A percentile compares a stretch with the other conserved stretches of the same genome.
These are phyloP conservation scores for Hyphantria cunea DNA, from an alignment of 1,140 invertebrate genomes.

Conservation along the genomic window DNA sequence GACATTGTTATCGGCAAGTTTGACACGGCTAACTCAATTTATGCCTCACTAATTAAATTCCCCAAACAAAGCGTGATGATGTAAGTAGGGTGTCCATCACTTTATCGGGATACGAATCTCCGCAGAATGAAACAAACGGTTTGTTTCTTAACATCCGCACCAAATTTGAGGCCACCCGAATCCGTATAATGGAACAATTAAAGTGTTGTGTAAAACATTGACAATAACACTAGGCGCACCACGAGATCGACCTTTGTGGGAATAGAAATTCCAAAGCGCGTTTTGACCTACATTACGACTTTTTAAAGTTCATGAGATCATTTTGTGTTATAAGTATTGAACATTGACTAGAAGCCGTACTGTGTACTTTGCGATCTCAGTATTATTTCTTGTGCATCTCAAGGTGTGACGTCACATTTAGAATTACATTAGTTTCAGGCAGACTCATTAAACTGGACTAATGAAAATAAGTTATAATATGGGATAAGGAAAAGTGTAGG, in stretches of 20 bases:
- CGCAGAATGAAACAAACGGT: slow-evolving; percentile 14
- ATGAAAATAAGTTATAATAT: too few species aligned
- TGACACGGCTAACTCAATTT: neutral
- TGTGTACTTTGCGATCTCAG: neutral
- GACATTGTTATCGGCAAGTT: neutral
- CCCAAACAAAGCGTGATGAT: slow-evolving; percentile 17
- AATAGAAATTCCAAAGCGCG: neutral
- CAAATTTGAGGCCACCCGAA: slow-evolving; percentile 33
- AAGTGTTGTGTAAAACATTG: slow-evolving; percentile 28
- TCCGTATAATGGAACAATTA: slow-evolving; percentile 41
- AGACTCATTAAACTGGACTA: too few species aligned
- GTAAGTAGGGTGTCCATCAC: slow-evolving; percentile 25
- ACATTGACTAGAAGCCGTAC: too few species aligned
- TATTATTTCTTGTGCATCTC: neutral
- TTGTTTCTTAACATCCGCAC: slow-evolving; percentile 32
- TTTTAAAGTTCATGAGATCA: slow-evolving; percentile 5
- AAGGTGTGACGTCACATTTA: neutral
- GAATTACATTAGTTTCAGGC: too few species aligned
- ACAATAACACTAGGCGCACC: slow-evolving; percentile 25
- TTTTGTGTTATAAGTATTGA: neutral
- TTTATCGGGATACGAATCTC: slow-evolving; percentile 14
- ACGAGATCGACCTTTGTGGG: slow-evolving; percentile 22
- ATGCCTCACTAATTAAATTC: slow-evolving; percentile 18
- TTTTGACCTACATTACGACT: slow-evolving; percentile 2
- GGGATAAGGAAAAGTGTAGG: too few species aligned